Base-by-base conservation (phyloP, 2,113 vertebrate genomes). In the Paralichthys olivaceus region DNA sequence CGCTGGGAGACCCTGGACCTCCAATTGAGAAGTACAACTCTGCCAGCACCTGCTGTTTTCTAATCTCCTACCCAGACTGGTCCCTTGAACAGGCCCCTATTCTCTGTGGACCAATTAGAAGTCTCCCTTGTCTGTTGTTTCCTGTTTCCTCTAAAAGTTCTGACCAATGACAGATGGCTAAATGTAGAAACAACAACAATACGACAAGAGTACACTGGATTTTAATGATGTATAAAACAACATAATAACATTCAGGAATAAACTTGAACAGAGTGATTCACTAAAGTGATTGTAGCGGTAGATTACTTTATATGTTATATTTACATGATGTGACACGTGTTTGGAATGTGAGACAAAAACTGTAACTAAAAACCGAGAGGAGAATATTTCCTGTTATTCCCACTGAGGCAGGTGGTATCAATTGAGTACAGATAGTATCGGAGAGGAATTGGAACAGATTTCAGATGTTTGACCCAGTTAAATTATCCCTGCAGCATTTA, bases 31-130 rank as follows among this genome's bases (percentile, higher is more conserved):
- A 47, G 59, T 29, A 20, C 9, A 26, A 60, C 37, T 67, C 14
- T 63, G 58, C 67, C 65, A 55, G 56, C 81, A 90, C 83, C 85
- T 89, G 87, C 84, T 90, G 83, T 90, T 87, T 85, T 75, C 68
- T 79, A 72, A 84, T 87, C 63, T 72, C 65, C 60, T 81, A 59
- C 75, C 81, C 77, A 83, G 59, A 80, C 40, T 25, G 53, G 34
- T 87, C 23, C 60, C 60, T 82, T 81, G 59, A 86, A 79, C 76
- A 60, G 51, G 66, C 56, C 68, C 60, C 51, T 80, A 91, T 89
- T 77, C 91, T 90, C 91, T 53, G 67, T 53, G 85, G 91, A 78
- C 89, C 88, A 93, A 93, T 92, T 91, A 90, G 77, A 90, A 72
- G 79, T 43, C 66, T 82, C 28, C 65, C 57, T 23, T 77, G 72